Conservation (phyloP, 2,888 invertebrate species). For the Bruchidius siliquastri region DNA sequence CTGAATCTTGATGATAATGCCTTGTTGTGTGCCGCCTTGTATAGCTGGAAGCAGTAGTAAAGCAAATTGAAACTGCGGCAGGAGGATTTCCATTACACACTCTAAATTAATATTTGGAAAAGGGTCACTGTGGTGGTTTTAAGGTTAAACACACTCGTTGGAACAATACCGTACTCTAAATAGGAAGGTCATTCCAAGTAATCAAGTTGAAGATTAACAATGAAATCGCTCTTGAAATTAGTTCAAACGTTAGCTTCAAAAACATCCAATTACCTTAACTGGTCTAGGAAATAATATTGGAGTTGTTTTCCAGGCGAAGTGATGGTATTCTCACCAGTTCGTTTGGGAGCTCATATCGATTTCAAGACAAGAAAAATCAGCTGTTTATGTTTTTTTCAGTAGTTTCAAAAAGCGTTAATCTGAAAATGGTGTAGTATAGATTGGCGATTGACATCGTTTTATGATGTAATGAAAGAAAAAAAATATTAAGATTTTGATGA, state of each 20-base stretch:
- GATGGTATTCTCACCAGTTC: background rate
- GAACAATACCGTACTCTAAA: background rate
- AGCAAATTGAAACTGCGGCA: background rate
- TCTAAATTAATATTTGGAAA: background rate
- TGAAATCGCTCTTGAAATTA: background rate
- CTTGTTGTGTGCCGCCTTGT: too few species aligned
- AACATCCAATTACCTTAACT: background rate
- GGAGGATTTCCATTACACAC: background rate
- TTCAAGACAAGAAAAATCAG: background rate
- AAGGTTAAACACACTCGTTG: background rate
- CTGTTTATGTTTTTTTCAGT: background rate
- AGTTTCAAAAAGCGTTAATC: too few species aligned
- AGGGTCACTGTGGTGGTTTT: background rate
- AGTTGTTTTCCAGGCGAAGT: background rate
- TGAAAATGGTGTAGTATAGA: too few species aligned
- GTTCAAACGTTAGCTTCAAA: background rate
- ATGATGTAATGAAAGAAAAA: too few species aligned
- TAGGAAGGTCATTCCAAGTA: background rate
- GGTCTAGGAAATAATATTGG: background rate
- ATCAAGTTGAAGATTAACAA: background rate
- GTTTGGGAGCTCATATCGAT: background rate
- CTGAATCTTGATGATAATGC: too few species aligned
- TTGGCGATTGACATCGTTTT: too few species aligned
- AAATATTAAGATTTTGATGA: too few species aligned
- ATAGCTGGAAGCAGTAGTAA: background rate